Evolutionary conservation across 92 coral and sea anemone genomes (phyloP), one percentile per base, ranked within the genome.

Genomic region (Porites lobata): DNA sequence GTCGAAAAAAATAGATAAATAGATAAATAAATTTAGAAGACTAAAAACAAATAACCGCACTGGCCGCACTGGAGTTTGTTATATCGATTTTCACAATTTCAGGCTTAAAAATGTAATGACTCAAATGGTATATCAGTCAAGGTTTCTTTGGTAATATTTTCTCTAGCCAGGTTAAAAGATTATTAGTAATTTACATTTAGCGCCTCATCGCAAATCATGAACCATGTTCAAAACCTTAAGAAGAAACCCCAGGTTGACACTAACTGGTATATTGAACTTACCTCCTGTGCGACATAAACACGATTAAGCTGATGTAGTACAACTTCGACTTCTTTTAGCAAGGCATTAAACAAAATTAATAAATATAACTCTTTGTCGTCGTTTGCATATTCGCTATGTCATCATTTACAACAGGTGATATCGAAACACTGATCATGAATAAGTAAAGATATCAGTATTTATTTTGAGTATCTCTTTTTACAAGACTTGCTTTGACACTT

Each of bases 371-470:
- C 20, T 65, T 22, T 10, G 4, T 56, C 61, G 32, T n/a, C 74
- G 73, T 64, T 65, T 47, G 73, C 72, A 79, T 79, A 79, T 79
- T 79, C 29, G 59, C n/a, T 57, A 12, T 64, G 61, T 24, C 4
- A 10, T 19, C 26, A 22, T 15, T 24, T 1, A 29, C 19, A 14
- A 29, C 84, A 79, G 84, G 84, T 79, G 83, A 38, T 7, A 24
- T 38, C 0, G 6, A 50, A 38, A 64, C 74, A 79, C 0, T 15
- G 21, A 38, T 79, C 74, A 79, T 79, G 59, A 79, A 79, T 79
- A 79, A 65, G 47, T 79, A 38, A 79, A 63, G 6, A 77, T 13
- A 76, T 58, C 69, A 77, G 62, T 57, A 29, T 77, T 32, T 29
- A 57, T 77, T 77, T 22, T 17, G 66, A 62, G 65, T 12, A 38